Evolutionary conservation across 2,888 invertebrate genomes (phyloP), one percentile per base, ranked within the genome.

Genomic region (Hoplodrina ambigua): DNA sequence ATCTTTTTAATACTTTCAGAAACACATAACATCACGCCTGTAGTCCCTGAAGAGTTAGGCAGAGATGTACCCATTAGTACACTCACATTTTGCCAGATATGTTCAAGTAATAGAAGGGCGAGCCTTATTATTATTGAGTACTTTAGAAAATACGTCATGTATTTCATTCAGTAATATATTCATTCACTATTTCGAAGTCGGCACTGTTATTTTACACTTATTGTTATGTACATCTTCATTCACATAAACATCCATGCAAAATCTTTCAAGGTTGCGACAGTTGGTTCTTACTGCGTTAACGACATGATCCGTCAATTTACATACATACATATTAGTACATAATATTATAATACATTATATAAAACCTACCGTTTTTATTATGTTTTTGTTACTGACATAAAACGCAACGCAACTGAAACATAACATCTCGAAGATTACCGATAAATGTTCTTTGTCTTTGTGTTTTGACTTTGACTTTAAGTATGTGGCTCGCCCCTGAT

Each of bases 251-350:
- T 60, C 68, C 66, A 68, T 72, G 69, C 69, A 71, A 71, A 75
- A 68, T 71, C 19, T 44, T 76, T 69, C 78, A 83, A 83, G 83
- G 83, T 54, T 60, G 37, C 44, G 37, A 15, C 52, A 46, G 71
- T 55, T 57, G 41, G 46, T 64, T 60, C 10, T 58, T 72, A 76
- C 59, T 72, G 54, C 57, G 73, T 71, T 80, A 73, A 68, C 53
- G 59, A 77, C 78, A 84, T 70, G 80, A 84, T 78, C 74, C 64
- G 46, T 66, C 71, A 80, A 85, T 85, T 85, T 80, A 77, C 83
- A 83, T 84, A 85, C 46, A 76, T 80, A 75, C 64, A 55, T 52
- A 68, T n/a, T n/a, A 13, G 25, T 25, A 25, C 25, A 50, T 57
- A 50, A 52, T 11, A 41, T 8, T 15, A 37, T 33, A 68, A 44